phyloP scores from a whole-genome alignment of 1,140 invertebrate species.

The Leptinotarsa texana region DNA sequence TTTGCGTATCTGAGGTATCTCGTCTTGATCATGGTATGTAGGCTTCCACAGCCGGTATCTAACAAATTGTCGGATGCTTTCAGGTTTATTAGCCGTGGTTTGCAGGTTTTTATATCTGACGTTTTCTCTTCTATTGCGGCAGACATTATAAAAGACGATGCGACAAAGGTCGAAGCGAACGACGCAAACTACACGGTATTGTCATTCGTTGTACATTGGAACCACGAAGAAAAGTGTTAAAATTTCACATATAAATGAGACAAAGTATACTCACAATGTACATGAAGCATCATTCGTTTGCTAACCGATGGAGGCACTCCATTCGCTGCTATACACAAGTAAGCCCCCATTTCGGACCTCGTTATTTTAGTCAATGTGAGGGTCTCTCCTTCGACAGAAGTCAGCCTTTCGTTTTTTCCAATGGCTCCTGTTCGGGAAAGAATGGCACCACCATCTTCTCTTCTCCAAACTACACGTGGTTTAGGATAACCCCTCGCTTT shows the following conservation, averaged over 20 bases:
- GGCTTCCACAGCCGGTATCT: too few species aligned
- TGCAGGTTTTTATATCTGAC: too few species aligned
- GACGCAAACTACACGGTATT: too few species aligned
- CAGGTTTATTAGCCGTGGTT: too few species aligned
- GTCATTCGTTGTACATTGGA: too few species aligned
- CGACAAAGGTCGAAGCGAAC: too few species aligned
- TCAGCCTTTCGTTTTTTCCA: conserved; percentile 74
- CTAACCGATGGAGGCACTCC: conserved; percentile 70
- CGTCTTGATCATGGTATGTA: too few species aligned
- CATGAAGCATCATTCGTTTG: conserved; percentile 69
- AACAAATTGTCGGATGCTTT: too few species aligned
- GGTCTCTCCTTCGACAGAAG: conserved; percentile 73
- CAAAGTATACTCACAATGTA: conserved; percentile 75
- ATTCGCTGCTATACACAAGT: conserved; percentile 70
- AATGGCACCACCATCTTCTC: conserved; percentile 84
- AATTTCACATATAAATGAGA: neutral
- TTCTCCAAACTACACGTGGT: conserved; percentile 82
- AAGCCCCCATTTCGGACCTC: conserved; percentile 80
- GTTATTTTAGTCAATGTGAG: conserved; percentile 79
- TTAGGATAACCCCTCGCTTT: conserved; percentile 82
- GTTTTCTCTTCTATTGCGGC: too few species aligned
- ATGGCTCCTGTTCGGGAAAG: conserved; percentile 71
- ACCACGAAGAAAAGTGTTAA: too few species aligned
- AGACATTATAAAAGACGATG: too few species aligned
- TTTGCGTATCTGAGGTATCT: too few species aligned